Conservation (phyloP, 2,888 invertebrate genomes). For the Loripinus fragilis region DNA sequence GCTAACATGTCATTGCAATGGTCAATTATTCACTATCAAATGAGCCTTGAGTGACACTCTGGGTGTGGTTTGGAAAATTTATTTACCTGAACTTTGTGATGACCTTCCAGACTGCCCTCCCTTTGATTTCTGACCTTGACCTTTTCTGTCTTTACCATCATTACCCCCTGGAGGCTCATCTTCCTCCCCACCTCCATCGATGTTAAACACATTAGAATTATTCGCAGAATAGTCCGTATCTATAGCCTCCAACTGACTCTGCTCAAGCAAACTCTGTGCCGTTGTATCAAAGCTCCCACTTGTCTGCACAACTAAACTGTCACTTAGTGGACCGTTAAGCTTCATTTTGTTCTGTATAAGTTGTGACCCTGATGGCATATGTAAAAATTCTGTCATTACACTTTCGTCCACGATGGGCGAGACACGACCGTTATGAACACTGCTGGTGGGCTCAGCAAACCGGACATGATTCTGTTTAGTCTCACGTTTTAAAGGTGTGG, state of each 20-base stretch:
- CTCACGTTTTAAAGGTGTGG: constrained; percentile 29
- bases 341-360: constrained; percentile 34
- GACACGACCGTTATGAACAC: constrained; percentile 30
- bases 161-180: constrained; percentile 51
- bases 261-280: background rate
- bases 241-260: background rate
- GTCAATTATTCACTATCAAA: no score
- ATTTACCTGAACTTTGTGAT: constrained; percentile 44
- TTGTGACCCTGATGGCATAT: constrained; percentile 47
- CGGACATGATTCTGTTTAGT: constrained; percentile 37
- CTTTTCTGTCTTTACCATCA: constrained; percentile 15
- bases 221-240: constrained; percentile 31
- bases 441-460: constrained; percentile 34
- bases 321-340: constrained; percentile 28
- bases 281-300: background rate
- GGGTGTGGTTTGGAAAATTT: no score
- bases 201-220: constrained; percentile 40
- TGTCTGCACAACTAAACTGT: constrained; percentile 34
- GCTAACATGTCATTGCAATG: no score
- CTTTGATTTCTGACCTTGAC: constrained; percentile 14
- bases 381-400: constrained; percentile 17
- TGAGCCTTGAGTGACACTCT: no score
- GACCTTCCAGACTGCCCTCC: constrained; percentile 24
- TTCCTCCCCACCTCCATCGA: constrained; percentile 44
- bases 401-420: constrained; percentile 24